Percentiles rank a stretch among this genome's conserved stretches.
phyloP scores from a whole-genome alignment of 2,797 vertebrate species.

The Notolabrus celidotus region DNA sequence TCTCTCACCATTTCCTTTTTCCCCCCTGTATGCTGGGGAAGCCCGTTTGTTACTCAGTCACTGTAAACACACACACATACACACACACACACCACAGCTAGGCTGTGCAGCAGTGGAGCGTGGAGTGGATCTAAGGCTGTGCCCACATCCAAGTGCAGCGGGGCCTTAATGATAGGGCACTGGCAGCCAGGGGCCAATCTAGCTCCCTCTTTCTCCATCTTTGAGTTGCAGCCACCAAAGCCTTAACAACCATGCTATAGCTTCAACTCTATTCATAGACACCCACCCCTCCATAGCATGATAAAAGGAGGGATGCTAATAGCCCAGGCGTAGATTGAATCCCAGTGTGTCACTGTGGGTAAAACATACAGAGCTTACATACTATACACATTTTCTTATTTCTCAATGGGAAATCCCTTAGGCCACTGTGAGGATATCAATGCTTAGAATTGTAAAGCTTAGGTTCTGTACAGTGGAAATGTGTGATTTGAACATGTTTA shows the following conservation, averaged over 20 bases:
- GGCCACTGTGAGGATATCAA: no score
- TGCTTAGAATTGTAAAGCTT: no score
- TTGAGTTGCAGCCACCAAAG: slow-evolving; percentile 24
- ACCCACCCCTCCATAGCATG: slow-evolving; percentile 54
- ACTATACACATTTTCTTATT: no score
- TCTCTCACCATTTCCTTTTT: slow-evolving; percentile 35
- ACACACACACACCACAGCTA: slow-evolving; percentile 34
- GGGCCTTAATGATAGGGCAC: slow-evolving; percentile 82
- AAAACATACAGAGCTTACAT: no score
- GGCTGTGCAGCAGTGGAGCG: slow-evolving; percentile 53
- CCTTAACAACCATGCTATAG: background rate
- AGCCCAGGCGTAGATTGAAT: slow-evolving; percentile 30
- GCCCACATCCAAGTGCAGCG: slow-evolving; percentile 75
- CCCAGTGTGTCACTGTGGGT: no score
- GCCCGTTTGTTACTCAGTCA: slow-evolving; percentile 64
- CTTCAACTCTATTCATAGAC: slow-evolving; percentile 72
- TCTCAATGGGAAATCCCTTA: no score
- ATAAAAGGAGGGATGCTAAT: slow-evolving; percentile 57
- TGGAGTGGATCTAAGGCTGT: slow-evolving; percentile 53
- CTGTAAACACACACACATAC: slow-evolving; percentile 51
- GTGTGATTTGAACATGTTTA: no score
- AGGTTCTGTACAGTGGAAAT: no score
- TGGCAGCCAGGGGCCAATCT: slow-evolving; percentile 43
- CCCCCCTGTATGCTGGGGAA: slow-evolving; percentile 55
- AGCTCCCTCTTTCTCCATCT: slow-evolving; percentile 26